phyloP scores from a whole-genome alignment of 2,797 vertebrate genomes.

The Borostomias antarcticus region DNA sequence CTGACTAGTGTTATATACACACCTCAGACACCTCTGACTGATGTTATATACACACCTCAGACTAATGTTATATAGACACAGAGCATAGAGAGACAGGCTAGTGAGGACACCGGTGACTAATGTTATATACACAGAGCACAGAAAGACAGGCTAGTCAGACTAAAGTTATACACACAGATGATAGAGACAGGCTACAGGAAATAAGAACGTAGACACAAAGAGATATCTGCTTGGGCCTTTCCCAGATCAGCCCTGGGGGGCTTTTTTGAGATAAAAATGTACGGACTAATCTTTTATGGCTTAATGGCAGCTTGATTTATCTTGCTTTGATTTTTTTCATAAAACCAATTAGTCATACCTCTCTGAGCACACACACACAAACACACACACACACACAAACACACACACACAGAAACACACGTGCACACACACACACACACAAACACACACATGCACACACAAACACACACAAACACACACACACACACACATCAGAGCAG shows the following conservation, averaged over 20 bases:
- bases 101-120: no score
- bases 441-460: background rate
- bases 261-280: conserved; percentile 10
- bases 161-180: conserved; percentile 10
- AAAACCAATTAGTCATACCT: conserved; percentile 9
- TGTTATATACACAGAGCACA: no score
- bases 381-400: conserved; percentile 5
- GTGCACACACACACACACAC: background rate
- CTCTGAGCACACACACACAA: background rate
- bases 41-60: no score
- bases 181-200: no score
- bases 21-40: no score
- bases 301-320: conserved; percentile 4
- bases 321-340: conserved; percentile 3
- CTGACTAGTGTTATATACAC: background rate
- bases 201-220: background rate
- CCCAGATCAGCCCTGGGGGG: background rate
- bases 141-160: no score
- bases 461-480: background rate
- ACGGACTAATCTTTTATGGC: background rate
- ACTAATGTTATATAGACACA: no score
- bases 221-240: conserved; percentile 12
- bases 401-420: background rate
- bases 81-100: no score
- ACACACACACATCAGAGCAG: no score